A percentile compares a stretch with the other conserved stretches of the same genome.
These are phyloP conservation scores for Calephelis virginiensis DNA, from an alignment of 1,140 invertebrate species.

Conservation along the genomic window DNA sequence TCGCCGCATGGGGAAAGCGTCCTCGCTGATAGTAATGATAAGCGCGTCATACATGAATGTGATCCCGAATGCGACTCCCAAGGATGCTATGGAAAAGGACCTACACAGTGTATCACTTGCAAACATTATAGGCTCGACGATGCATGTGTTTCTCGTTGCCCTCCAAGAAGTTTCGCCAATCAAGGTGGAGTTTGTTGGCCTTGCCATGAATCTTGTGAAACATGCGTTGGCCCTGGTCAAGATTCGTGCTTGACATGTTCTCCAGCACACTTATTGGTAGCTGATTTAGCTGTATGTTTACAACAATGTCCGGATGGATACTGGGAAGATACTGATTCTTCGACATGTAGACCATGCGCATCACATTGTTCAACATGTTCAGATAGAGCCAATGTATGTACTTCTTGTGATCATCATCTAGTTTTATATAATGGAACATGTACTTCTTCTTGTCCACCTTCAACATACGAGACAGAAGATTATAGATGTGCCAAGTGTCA, in stretches of 20 bases:
- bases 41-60: slow-evolving; percentile 85
- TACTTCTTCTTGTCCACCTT: slow-evolving; percentile 87
- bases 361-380: slow-evolving; percentile 89
- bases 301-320: slow-evolving; percentile 92
- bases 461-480: slow-evolving; percentile 90
- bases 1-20: slow-evolving; percentile 78
- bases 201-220: slow-evolving; percentile 91
- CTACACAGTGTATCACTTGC: slow-evolving; percentile 88
- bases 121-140: slow-evolving; percentile 88
- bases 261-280: slow-evolving; percentile 87
- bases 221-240: slow-evolving; percentile 89
- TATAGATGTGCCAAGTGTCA: slow-evolving; percentile 89
- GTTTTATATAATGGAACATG: slow-evolving; percentile 89
- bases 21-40: slow-evolving; percentile 79
- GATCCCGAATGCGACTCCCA: slow-evolving; percentile 90
- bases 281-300: slow-evolving; percentile 88
- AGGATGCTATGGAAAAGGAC: slow-evolving; percentile 90
- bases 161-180: slow-evolving; percentile 88
- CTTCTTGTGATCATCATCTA: slow-evolving; percentile 90
- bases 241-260: slow-evolving; percentile 90
- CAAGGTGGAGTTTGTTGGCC: slow-evolving; percentile 88
- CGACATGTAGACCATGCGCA: slow-evolving; percentile 87
- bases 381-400: slow-evolving; percentile 88
- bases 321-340: slow-evolving; percentile 87
- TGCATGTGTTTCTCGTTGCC: slow-evolving; percentile 88